phyloP scores from a whole-genome alignment of 2,888 invertebrate species.

The Eumacrocentrus americanus region DNA sequence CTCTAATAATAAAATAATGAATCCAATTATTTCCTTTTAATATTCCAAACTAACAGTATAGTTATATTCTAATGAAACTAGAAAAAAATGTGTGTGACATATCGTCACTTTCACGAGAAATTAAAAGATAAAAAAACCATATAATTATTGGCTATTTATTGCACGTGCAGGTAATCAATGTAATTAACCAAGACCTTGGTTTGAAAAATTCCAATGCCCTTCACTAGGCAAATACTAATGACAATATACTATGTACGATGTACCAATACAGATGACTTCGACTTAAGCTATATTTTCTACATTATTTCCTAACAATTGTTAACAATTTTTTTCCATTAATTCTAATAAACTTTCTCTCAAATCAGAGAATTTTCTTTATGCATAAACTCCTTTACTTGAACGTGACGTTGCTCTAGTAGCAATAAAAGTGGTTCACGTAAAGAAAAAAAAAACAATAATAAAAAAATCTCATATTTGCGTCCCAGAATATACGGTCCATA shows the following conservation, averaged over 20 bases:
- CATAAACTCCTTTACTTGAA: too few species aligned
- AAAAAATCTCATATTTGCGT: slow-evolving; percentile 8
- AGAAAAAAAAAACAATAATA: not conserved
- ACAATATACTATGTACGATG: not conserved
- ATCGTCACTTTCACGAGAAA: not conserved
- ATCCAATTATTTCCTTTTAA: not conserved
- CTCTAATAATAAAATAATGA: not conserved
- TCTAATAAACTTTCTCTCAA: too few species aligned
- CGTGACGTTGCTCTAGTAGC: too few species aligned
- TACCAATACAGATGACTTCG: not conserved
- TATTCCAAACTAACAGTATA: not conserved
- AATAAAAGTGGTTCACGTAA: too few species aligned
- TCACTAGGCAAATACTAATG: not conserved
- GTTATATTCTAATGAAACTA: not conserved
- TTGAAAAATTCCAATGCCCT: not conserved
- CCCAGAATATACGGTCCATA: slow-evolving; percentile 3
- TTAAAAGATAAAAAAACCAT: not conserved
- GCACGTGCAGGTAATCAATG: not conserved
- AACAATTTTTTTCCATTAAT: too few species aligned
- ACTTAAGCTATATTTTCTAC: too few species aligned
- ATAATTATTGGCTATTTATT: not conserved
- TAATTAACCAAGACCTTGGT: not conserved
- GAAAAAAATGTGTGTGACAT: not conserved
- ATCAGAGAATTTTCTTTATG: too few species aligned
- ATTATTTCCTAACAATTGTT: too few species aligned